A percentile compares a stretch with the other conserved stretches of the same genome.
Evolutionary conservation across 1,140 invertebrate genomes (phyloP).

Genomic region (Drosophila varians): DNA sequence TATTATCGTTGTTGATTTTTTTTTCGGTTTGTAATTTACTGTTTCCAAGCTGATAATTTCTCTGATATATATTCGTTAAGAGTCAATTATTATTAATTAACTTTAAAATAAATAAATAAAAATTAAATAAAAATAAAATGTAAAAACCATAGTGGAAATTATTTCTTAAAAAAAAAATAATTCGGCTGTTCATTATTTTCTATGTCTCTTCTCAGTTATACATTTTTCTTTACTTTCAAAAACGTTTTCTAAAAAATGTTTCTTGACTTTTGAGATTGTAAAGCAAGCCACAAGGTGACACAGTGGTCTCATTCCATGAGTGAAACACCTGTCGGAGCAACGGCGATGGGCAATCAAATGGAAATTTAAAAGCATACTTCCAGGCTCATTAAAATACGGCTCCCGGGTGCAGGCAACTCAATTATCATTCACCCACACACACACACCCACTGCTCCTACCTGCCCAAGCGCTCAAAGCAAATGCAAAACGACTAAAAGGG

Average conservation of each 20-base stretch:
- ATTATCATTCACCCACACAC: constrained; percentile 16
- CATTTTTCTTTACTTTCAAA: too few relatives aligned
- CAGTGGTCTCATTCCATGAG: constrained; percentile 17
- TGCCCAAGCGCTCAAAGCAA: not conserved
- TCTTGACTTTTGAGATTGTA: not conserved
- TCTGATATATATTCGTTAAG: too few relatives aligned
- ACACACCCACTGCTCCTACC: not conserved
- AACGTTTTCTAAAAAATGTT: too few relatives aligned
- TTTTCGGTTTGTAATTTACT: too few relatives aligned
- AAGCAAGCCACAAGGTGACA: not conserved
- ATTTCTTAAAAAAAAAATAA: too few relatives aligned
- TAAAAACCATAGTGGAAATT: too few relatives aligned
- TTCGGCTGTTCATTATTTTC: too few relatives aligned
- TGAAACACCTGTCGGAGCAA: not conserved
- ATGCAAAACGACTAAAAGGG: not conserved
- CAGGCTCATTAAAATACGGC: constrained; percentile 12
- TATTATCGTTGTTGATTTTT: not conserved
- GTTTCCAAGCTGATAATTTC: too few relatives aligned
- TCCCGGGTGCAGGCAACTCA: not conserved
- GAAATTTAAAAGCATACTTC: constrained; percentile 56
- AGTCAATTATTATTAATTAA: too few relatives aligned
- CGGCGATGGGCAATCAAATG: not conserved
- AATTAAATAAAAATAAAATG: too few relatives aligned
- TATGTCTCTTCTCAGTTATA: too few relatives aligned
- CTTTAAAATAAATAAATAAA: too few relatives aligned